Percentiles rank a stretch among this genome's conserved stretches.
Conservation (phyloP, 2,888 invertebrate genomes). For the Plebejus argus region DNA sequence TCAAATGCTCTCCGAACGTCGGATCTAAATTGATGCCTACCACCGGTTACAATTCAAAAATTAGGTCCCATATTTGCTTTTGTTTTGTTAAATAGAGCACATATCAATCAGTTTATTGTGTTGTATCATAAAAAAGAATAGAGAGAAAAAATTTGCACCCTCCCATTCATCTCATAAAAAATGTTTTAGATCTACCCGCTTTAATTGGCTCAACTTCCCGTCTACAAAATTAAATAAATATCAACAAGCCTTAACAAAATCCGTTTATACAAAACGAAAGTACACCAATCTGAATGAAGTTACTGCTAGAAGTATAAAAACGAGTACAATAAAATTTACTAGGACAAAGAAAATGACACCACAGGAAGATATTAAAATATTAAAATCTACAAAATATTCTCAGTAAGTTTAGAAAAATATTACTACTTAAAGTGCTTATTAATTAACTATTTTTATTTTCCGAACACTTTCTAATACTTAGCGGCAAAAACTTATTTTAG, state of each 20-base stretch:
- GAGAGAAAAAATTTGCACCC: too few species aligned
- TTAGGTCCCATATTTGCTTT: too few species aligned
- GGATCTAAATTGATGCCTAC: too few species aligned
- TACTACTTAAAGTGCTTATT: background rate
- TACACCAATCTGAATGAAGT: background rate
- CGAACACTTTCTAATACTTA: background rate
- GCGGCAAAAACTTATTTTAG: background rate
- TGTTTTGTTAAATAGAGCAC: too few species aligned
- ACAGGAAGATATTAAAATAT: background rate
- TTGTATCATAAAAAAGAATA: too few species aligned
- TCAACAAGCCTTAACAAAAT: background rate
- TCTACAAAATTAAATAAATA: background rate
- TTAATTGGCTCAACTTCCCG: background rate
- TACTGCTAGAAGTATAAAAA: background rate
- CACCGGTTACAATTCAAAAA: too few species aligned
- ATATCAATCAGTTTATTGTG: too few species aligned
- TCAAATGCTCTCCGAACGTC: too few species aligned
- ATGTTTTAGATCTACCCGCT: background rate
- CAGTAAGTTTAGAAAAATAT: background rate
- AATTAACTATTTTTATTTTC: too few species aligned
- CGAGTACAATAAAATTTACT: background rate
- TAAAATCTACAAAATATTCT: background rate
- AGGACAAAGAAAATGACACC: background rate
- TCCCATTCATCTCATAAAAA: background rate
- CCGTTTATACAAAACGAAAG: background rate